Percentiles rank a stretch among this genome's conserved stretches.
Conservation (phyloP, 1,140 invertebrate genomes). For the Drosophila orena region DNA sequence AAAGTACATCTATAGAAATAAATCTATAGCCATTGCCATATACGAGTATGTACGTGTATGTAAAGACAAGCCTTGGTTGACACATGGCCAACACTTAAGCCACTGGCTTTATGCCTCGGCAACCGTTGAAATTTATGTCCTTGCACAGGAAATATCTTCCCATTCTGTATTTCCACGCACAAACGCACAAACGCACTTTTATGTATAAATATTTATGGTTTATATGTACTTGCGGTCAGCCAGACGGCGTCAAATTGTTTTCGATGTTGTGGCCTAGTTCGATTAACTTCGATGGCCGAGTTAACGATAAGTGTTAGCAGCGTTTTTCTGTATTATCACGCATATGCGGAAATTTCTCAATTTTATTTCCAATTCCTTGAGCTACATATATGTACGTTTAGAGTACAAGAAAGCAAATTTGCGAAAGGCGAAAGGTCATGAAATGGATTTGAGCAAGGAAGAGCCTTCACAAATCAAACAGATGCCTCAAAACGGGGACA, state of each 20-base stretch:
- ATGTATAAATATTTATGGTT: conserved; percentile 57
- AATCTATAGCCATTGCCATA: conserved; percentile 7
- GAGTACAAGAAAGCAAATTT: not conserved
- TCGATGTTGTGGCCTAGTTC: conserved; percentile 32
- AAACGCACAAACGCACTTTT: conserved; percentile 26
- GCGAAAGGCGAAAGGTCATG: conserved; percentile 23
- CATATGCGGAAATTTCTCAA: not conserved
- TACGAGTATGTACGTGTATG: not conserved
- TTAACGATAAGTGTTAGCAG: conserved; percentile 31
- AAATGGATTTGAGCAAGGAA: conserved; percentile 12
- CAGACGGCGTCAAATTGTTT: conserved; percentile 59
- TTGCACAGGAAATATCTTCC: conserved; percentile 37
- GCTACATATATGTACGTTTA: not conserved
- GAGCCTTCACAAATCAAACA: conserved; percentile 54
- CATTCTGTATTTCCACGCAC: conserved; percentile 7
- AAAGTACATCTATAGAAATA: conserved; percentile 18
- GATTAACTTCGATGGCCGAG: conserved; percentile 42
- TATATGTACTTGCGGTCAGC: conserved; percentile 50
- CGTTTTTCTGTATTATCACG: not conserved
- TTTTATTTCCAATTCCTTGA: not conserved
- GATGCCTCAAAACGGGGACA: conserved; percentile 19
- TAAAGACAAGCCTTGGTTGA: conserved; percentile 39
- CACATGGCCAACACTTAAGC: conserved; percentile 70
- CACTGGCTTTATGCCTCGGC: conserved; percentile 59
- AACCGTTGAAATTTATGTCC: conserved; percentile 53